Base-by-base conservation (phyloP, 2,113 vertebrate species). In the Thymallus thymallus region DNA sequence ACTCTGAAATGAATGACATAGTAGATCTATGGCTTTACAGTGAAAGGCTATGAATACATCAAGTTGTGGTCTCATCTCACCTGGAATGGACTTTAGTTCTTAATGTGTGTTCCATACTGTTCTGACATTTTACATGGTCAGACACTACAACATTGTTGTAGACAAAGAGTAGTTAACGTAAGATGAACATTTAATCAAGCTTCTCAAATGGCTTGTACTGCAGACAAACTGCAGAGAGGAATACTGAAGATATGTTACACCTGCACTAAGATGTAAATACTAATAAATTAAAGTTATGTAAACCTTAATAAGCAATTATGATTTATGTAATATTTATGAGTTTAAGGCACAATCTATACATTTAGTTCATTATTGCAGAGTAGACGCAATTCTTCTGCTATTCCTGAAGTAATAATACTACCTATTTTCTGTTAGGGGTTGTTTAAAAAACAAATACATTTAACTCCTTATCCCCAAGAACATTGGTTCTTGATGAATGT, bases 281-380 rank as follows among this genome's bases (percentile, higher is more conserved):
- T 16, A 32, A 16, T 29, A 48, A 69, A 55, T 9, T 12, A 68
- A 13, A 29, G 14, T 46, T 22, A 70, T 24, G 76, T 79, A 84
- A 88, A 84, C 76, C 48, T 80, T 65, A 35, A 68, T 73, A 80
- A 51, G 60, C 48, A 16, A 71, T 72, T 77, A 62, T 68, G 29
- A 14, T 41, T 35, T 69, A 46, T 77, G 68, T 64, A 82, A 74
- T 73, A 76, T 67, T 80, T 14, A 56, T 79, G 81, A 80, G 79
- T 82, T 83, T 88, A 91, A 92, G 91, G 91, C 91, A 92, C 90
- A 84, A 72, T 76, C 71, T 74, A 72, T 74, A 76, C 73, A 68
- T 72, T 70, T 41, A 79, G 60, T 68, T 68, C 72, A 30, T 67
- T 77, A 70, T 73, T 75, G 74, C 80, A 26, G n/a, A 69, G 55